These are phyloP conservation scores for Andinoacara biseriatus DNA, from an alignment of 2,113 vertebrate genomes.

Conservation along the genomic window DNA sequence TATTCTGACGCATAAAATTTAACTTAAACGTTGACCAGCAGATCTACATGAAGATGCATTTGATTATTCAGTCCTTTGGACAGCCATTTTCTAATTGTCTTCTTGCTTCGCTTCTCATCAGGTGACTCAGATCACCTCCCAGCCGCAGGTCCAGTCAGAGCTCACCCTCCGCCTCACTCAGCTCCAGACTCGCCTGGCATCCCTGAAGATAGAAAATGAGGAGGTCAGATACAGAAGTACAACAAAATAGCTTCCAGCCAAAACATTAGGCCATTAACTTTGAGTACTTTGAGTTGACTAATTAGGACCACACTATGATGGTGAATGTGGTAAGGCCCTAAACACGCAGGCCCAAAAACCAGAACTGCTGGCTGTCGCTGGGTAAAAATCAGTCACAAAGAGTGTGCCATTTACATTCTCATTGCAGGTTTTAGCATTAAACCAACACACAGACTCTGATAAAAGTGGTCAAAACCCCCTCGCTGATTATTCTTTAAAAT, in stretches of 20 bases:
- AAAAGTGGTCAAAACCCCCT: background rate
- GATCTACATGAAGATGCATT: background rate
- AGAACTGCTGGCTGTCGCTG: too few species aligned
- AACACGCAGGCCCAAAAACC: too few species aligned
- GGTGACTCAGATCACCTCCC: constrained; percentile 94
- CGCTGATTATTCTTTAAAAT: background rate
- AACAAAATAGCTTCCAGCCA: background rate
- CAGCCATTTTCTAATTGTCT: background rate
- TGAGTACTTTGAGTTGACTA: background rate
- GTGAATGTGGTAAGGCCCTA: too few species aligned
- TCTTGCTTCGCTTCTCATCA: constrained; percentile 64
- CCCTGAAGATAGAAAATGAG: constrained; percentile 97
- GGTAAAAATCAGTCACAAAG: too few species aligned
- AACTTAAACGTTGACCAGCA: background rate
- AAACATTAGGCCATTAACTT: background rate
- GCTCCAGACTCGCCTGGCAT: constrained; percentile 93
- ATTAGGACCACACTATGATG: background rate
- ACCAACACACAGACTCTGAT: background rate
- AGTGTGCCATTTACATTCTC: too few species aligned
- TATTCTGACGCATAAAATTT: background rate
- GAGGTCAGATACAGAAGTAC: constrained; percentile 84
- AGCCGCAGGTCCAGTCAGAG: constrained; percentile 94
- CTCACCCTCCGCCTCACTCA: constrained; percentile 94
- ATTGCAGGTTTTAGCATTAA: background rate
- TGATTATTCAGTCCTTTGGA: background rate